Conservation (phyloP, 2,113 vertebrate genomes). For the Barnardius zonarius region DNA sequence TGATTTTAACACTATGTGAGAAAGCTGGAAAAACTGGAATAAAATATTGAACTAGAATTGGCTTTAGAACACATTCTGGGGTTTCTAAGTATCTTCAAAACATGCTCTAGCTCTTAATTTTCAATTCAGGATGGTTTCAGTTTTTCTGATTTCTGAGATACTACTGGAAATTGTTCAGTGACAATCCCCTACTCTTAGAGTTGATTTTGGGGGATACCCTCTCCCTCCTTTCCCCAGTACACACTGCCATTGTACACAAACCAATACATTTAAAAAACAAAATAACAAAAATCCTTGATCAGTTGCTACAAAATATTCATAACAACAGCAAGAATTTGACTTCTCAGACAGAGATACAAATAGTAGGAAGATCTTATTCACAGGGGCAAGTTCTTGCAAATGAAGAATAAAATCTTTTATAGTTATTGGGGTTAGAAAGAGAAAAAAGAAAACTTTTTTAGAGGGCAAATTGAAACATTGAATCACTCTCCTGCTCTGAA, state of each 20-base stretch:
- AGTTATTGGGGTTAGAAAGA: background rate
- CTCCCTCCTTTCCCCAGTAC: accelerated
- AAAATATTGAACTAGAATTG: background rate
- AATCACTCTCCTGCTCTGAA: background rate
- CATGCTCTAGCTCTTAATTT: background rate
- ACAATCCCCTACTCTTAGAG: background rate
- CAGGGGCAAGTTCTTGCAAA: background rate
- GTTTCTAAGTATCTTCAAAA: background rate
- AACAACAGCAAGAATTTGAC: background rate
- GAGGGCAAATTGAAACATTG: background rate
- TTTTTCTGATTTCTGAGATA: background rate
- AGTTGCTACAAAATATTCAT: background rate
- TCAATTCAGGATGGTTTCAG: background rate
- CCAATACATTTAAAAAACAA: background rate
- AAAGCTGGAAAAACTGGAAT: background rate
- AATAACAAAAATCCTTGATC: background rate
- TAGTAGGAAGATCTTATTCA: background rate
- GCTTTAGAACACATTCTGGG: background rate
- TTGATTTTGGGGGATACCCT: accelerated
- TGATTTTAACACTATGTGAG: background rate
- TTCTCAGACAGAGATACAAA: background rate
- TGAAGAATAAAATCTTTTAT: background rate
- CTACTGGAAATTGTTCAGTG: background rate
- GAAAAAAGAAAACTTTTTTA: background rate
- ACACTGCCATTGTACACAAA: background rate